A percentile compares a stretch with the other conserved stretches of the same genome.
Evolutionary conservation across 2,888 invertebrate genomes (phyloP).

Genomic region (Zhuqinia jingwanae): DNA sequence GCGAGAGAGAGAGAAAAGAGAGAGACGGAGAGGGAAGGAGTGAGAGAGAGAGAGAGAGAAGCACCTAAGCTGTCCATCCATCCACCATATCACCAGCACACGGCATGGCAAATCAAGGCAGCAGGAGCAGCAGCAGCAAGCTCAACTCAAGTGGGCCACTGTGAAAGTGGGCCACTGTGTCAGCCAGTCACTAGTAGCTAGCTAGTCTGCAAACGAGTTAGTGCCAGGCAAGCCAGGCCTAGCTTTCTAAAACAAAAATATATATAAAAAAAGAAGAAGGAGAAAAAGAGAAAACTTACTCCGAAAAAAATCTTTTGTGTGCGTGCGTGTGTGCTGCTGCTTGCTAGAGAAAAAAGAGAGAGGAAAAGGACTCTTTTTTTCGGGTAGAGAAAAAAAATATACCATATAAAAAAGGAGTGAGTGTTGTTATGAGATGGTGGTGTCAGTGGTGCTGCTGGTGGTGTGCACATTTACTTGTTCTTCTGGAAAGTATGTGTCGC

Average conservation of each 20-base stretch:
- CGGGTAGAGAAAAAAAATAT: too few species aligned
- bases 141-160: conserved; percentile 71
- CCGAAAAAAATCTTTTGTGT: not conserved
- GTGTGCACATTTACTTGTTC: conserved; percentile 21
- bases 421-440: conserved; percentile 9
- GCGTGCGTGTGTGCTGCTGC: not conserved
- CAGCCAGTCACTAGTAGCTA: conserved; percentile 67
- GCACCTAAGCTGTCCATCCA: conserved; percentile 32
- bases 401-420: conserved; percentile 19
- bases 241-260: conserved; percentile 42
- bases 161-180: conserved; percentile 70
- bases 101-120: not conserved
- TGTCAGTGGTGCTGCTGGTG: conserved; percentile 3
- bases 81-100: not conserved
- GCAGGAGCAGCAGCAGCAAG: conserved; percentile 39
- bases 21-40: conserved; percentile 13
- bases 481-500: conserved; percentile 11
- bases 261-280: too few species aligned
- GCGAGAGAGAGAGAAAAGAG: conserved; percentile 17
- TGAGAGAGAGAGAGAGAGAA: conserved; percentile 13
- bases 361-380: not conserved
- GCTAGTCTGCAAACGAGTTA: conserved; percentile 57
- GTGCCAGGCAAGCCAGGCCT: conserved; percentile 60
- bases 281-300: conserved; percentile 14
- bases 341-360: conserved; percentile 1